Evolutionary conservation across 2,797 vertebrate species (phyloP), one percentile per base, ranked within the genome.

Genomic region (Orestias chungarensis): DNA sequence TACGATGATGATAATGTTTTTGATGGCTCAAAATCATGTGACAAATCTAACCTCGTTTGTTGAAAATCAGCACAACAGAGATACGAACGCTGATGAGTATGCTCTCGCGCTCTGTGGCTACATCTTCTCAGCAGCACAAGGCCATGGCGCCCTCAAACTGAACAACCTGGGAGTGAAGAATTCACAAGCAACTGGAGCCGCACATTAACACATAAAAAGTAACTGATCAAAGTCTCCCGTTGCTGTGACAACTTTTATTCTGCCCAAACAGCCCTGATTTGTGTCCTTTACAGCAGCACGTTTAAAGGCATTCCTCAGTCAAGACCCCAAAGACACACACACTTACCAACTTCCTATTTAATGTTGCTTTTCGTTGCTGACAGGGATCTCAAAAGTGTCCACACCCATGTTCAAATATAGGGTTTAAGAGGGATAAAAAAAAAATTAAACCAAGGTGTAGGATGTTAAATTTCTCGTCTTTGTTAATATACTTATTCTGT

Each of bases 201-300:
- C 44, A 70, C 55, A 73, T 49, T 50, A 33, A 71, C n/a, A 44
- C 1, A 14, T n/a, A 27, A 67, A 76, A 70, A 67, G 66, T 70
- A 38, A 78, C 27, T 70, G 47, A 71, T 70, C 54, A 49, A 73
- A 57, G 23, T 35, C 42, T 15, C 31, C 69, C 64, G 71, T 73
- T 77, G 70, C 74, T 74, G 71, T 76, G 55, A 64, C 67, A 77
- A 81, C 78, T 55, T 74, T 69, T 29, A 50, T 50, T 59, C 50
- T n/a, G 1, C 38, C 59, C 10, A 59, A n/a, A 33, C 31, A 6
- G 20, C 49, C 52, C 12, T 52, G 54, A 18, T 47, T 69, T 74
- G 44, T 6, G 11, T 62, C 11, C 46, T 68, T 64, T 64, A 38
- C n/a, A 69, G 29, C 43, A 49, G n/a, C 3, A n/a, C 35, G n/a